These are phyloP conservation scores for Graptemys geographica DNA, from an alignment of 2,797 vertebrate species.

Conservation along the genomic window DNA sequence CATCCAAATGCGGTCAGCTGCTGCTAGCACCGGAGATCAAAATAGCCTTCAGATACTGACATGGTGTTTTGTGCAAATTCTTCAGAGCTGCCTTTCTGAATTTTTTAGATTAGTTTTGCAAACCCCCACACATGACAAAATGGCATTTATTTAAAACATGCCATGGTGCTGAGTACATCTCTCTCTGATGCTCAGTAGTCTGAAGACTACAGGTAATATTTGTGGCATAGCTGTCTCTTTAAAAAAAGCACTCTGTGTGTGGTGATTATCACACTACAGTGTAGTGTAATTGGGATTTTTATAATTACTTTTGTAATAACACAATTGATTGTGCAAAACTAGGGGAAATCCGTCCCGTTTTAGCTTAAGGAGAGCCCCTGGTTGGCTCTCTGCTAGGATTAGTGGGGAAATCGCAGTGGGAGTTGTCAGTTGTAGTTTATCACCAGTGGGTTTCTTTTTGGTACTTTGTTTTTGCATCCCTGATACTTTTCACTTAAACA, in stretches of 20 bases:
- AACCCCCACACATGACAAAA: background rate
- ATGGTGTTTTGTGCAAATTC: background rate
- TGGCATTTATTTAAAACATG: background rate
- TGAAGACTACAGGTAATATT: background rate
- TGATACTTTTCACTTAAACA: background rate
- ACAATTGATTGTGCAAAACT: background rate
- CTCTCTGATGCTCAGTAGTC: background rate
- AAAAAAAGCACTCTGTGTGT: background rate
- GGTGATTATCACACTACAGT: background rate
- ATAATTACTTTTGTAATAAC: background rate
- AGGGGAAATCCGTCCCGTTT: background rate
- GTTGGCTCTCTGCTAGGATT: background rate
- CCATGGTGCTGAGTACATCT: background rate
- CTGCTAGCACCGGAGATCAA: background rate
- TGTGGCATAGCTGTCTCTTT: background rate
- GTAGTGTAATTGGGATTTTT: background rate
- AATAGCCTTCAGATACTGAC: background rate
- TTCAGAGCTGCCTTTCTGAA: background rate
- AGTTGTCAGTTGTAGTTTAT: background rate
- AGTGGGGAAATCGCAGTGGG: background rate
- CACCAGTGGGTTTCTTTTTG: fast-evolving
- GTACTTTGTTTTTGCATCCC: background rate
- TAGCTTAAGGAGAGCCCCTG: background rate
- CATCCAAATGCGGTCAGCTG: background rate
- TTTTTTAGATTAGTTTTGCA: background rate